A percentile compares a stretch with the other conserved stretches of the same genome.
Evolutionary conservation across 2,888 invertebrate genomes (phyloP).

Genomic region (Labia minor): DNA sequence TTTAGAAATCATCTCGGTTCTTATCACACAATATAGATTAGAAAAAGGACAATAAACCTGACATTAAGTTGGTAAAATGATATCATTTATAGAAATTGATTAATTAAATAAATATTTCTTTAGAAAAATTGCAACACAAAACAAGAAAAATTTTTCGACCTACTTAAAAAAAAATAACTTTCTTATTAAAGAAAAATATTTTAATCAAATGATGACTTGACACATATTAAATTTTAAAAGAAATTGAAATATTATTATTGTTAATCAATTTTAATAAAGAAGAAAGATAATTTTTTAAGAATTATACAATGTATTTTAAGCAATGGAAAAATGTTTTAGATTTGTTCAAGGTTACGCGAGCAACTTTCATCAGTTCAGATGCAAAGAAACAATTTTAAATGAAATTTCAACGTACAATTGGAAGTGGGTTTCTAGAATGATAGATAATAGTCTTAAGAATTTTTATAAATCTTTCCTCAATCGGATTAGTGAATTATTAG

Average conservation of each 20-base stretch:
- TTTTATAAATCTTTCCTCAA: background rate
- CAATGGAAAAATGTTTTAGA: background rate
- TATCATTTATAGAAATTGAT: background rate
- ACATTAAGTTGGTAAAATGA: background rate
- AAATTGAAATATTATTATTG: too few relatives aligned
- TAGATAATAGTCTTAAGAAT: background rate
- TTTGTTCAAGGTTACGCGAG: background rate
- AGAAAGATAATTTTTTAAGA: background rate
- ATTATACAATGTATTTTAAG: constrained; percentile 17
- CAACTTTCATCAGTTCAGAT: constrained; percentile 14
- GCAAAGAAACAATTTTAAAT: constrained; percentile 25
- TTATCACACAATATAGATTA: background rate
- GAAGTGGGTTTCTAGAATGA: background rate
- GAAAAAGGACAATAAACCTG: constrained; percentile 7
- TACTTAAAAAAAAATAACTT: constrained; percentile 24
- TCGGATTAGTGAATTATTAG: background rate
- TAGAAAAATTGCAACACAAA: background rate
- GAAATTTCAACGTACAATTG: constrained; percentile 25
- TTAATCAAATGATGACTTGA: constrained; percentile 21
- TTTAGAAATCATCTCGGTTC: background rate
- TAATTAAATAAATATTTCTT: background rate
- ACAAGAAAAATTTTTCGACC: constrained; percentile 20
- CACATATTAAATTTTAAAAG: constrained; percentile 21
- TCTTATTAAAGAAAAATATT: constrained; percentile 23
- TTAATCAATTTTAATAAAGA: background rate